Conservation (phyloP, 2,113 vertebrate species). For the Grus americana region DNA sequence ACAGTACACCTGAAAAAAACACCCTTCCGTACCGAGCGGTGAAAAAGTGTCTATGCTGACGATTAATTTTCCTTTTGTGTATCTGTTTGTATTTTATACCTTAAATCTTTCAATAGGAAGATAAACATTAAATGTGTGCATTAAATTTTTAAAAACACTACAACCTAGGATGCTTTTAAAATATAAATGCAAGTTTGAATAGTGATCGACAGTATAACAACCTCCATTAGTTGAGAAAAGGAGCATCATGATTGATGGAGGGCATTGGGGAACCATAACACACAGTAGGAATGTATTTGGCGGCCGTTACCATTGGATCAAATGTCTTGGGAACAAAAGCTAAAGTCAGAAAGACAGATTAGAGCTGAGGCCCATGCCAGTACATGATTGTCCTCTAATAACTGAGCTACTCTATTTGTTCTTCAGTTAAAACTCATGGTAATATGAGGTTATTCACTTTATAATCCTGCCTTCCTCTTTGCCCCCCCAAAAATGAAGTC, state of each 20-base stretch:
- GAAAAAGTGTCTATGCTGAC: neutral
- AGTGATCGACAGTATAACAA: neutral
- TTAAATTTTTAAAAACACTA: neutral
- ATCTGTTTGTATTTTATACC: neutral
- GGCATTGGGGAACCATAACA: neutral
- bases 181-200: neutral
- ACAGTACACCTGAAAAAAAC: accelerated
- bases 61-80: neutral
- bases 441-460: neutral
- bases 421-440: neutral
- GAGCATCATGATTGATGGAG: neutral
- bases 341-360: neutral
- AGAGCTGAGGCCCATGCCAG: neutral
- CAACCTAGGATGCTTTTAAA: neutral
- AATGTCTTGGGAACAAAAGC: neutral
- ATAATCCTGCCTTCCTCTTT: neutral
- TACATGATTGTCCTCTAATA: neutral
- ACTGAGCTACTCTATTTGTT: neutral
- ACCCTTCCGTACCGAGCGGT: neutral
- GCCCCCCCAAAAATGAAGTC: neutral
- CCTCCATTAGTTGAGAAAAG: neutral
- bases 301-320: neutral
- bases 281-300: neutral
- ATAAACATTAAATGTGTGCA: neutral
- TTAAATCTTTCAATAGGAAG: neutral